Evolutionary conservation across 2,888 invertebrate species (phyloP), one percentile per base, ranked within the genome.

Genomic region (Morpho deidamia): DNA sequence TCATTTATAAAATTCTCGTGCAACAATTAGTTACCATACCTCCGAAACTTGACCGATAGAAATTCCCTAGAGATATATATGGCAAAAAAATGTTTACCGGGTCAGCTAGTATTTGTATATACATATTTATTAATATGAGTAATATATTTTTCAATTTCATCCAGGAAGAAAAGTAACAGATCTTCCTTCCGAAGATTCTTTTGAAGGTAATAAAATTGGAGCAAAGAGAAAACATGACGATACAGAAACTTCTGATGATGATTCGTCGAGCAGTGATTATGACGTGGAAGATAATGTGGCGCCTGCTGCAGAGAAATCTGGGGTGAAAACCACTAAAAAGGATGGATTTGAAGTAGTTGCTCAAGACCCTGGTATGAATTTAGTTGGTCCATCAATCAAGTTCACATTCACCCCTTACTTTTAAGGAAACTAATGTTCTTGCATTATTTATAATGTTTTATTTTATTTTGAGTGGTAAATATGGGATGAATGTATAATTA

Each of bases 341-440:
- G 93, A 93, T 47, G 78, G 72, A 0, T 93, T 94, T 80, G 94
- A 95, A 85, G 88, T 94, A 40, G 94, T 94, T 7, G 83, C 93
- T 12, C 90, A 91, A 72, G 89, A 91, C 65, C 81, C 88, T 74
- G 90, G 92, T 92, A 75, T 68, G 51, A 43, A 45, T 38, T 32
- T 44, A 7, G n/a, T n/a, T n/a, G 32, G 23, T 23, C 23, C 23
- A 23, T 23, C 23, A 23, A 23, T 23, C 23, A 23, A 23, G 23
- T 23, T 23, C 5, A 23, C 23, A 23, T 23, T 14, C n/a, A n/a
- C n/a, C n/a, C n/a, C n/a, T 23, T 23, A 23, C 1, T 23, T 23
- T 23, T 23, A 23, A 23, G 0, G 5, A 23, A 3, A 23, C 4
- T 23, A 23, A 23, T 23, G 5, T 23, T 23, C 23, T 23, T 23